Evolutionary conservation across 2,888 invertebrate genomes (phyloP).

Genomic region (Sarcophaga caerulescens): DNA sequence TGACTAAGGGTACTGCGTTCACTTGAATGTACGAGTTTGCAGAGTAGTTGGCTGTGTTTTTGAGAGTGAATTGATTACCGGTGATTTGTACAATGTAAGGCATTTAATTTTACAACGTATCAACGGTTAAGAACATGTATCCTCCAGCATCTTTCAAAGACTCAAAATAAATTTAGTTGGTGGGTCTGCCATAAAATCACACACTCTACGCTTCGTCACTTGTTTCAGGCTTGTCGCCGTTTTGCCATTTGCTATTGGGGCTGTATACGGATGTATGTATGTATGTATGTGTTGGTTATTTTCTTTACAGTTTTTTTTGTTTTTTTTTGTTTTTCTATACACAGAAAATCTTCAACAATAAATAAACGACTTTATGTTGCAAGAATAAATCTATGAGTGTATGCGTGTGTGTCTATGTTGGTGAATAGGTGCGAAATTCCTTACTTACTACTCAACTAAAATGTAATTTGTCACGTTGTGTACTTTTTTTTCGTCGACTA

Average conservation of each 20-base stretch:
- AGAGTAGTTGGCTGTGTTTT: background rate
- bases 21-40: background rate
- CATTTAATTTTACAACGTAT: constrained; percentile 69
- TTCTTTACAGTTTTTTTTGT: constrained; percentile 25
- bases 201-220: constrained; percentile 33
- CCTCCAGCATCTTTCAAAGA: constrained; percentile 38
- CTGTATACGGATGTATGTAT: no score
- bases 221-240: background rate
- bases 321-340: constrained; percentile 12
- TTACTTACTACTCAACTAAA: constrained; percentile 73
- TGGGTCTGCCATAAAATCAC: constrained; percentile 39
- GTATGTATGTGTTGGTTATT: background rate
- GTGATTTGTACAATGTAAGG: constrained; percentile 70
- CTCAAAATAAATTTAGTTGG: constrained; percentile 10
- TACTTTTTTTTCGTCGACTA: constrained; percentile 18
- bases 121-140: constrained; percentile 57
- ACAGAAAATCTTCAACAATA: constrained; percentile 47
- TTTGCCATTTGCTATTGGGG: no score
- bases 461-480: constrained; percentile 75
- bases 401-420: background rate
- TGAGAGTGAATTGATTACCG: constrained; percentile 68
- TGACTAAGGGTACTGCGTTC: background rate
- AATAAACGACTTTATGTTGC: constrained; percentile 55
- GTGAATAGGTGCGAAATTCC: constrained; percentile 64
- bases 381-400: constrained; percentile 19